phyloP scores from a whole-genome alignment of 2,888 invertebrate species.

The Alcis repandata region DNA sequence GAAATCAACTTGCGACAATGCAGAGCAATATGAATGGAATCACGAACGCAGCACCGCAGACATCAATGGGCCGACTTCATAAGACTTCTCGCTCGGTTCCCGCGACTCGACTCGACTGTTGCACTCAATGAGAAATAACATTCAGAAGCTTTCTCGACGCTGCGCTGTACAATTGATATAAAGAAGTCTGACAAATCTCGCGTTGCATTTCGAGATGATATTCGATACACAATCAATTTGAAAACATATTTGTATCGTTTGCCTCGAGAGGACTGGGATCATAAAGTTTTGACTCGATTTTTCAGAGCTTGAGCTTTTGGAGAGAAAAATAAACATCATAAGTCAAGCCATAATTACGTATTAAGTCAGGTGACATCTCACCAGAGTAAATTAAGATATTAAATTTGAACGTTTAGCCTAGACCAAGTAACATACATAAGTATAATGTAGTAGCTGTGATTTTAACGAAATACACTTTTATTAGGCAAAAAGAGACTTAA shows the following conservation, averaged over 20 bases:
- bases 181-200: constrained; percentile 18
- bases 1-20: background rate
- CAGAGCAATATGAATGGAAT: constrained; percentile 38
- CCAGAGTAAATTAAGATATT: no score
- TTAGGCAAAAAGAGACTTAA: no score
- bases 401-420: no score
- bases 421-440: no score
- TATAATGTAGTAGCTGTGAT: no score
- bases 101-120: constrained; percentile 48
- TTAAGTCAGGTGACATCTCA: no score
- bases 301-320: no score
- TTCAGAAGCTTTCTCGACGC: constrained; percentile 31
- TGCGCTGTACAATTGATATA: constrained; percentile 37
- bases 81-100: constrained; percentile 57
- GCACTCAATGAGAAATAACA: constrained; percentile 37
- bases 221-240: background rate
- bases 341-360: no score
- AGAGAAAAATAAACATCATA: no score
- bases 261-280: no score
- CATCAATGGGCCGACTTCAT: constrained; percentile 58
- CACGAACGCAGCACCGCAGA: constrained; percentile 42
- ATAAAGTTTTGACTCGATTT: no score
- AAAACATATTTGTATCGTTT: background rate
- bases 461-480: no score
- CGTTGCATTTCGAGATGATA: constrained; percentile 1